phyloP scores from a whole-genome alignment of 2,888 invertebrate genomes.

The Scaptomyza flava region DNA sequence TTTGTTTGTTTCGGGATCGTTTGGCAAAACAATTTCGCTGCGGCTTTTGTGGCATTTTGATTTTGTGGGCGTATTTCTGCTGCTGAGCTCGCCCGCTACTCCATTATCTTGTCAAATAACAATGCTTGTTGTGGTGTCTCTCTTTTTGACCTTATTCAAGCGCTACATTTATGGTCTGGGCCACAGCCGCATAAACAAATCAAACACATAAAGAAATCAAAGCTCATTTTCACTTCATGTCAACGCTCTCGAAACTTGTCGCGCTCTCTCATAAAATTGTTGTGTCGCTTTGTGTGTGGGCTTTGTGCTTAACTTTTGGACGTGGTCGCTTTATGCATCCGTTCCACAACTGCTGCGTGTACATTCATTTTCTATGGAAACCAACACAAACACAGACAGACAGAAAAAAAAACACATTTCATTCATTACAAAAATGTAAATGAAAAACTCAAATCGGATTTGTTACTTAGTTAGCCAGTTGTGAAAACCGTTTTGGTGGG shows the following conservation, averaged over 20 bases:
- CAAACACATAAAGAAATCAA: conserved; percentile 71
- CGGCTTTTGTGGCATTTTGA: conserved; percentile 42
- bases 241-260: conserved; percentile 50
- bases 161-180: conserved; percentile 62
- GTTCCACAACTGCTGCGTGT: conserved; percentile 47
- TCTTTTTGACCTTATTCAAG: conserved; percentile 71
- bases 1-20: conserved; percentile 44
- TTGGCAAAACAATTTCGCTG: conserved; percentile 69
- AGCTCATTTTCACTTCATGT: conserved; percentile 78
- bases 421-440: conserved; percentile 58
- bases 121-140: conserved; percentile 53
- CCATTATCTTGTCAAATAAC: conserved; percentile 59
- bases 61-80: conserved; percentile 69
- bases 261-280: conserved; percentile 37
- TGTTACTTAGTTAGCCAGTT: conserved; percentile 65
- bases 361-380: conserved; percentile 53
- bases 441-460: conserved; percentile 52
- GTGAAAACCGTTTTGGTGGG: conserved; percentile 56
- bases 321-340: conserved; percentile 47
- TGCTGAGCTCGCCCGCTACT: conserved; percentile 15
- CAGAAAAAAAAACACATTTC: conserved; percentile 29
- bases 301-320: conserved; percentile 50
- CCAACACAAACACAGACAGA: conserved; percentile 14
- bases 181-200: conserved; percentile 65
- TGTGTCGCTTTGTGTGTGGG: conserved; percentile 64